Percentiles rank a stretch among this genome's conserved stretches.
Evolutionary conservation across 2,797 vertebrate genomes (phyloP).

Genomic region (Aselliscus stoliczkanus): DNA sequence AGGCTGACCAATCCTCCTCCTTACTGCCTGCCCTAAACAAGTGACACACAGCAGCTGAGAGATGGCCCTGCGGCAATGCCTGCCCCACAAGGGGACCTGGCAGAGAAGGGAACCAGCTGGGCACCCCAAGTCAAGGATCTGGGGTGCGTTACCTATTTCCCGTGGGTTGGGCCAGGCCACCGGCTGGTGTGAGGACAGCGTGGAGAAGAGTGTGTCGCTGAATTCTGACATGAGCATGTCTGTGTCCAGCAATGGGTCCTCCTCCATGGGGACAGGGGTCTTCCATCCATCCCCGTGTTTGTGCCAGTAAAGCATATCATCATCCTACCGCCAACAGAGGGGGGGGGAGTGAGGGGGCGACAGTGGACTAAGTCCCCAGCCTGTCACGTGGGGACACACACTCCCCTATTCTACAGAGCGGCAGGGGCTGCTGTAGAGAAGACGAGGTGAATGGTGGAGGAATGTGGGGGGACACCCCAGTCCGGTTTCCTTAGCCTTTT

Average conservation of each 20-base stretch:
- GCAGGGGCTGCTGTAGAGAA: background rate
- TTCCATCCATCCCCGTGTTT: conserved; percentile 83
- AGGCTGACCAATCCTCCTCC: background rate
- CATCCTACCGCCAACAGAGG: conserved; percentile 85
- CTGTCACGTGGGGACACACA: accelerated
- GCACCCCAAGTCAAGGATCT: background rate
- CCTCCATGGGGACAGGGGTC: conserved; percentile 94
- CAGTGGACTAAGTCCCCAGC: background rate
- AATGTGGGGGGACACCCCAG: too few species aligned
- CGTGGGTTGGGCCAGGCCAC: conserved; percentile 93
- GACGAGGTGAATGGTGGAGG: accelerated
- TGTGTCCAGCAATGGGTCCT: conserved; percentile 94
- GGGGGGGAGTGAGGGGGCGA: background rate
- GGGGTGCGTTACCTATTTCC: conserved; percentile 88
- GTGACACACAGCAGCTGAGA: background rate
- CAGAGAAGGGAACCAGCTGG: background rate
- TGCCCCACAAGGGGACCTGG: background rate
- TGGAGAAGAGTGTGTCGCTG: conserved; percentile 97
- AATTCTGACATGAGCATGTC: conserved; percentile 98
- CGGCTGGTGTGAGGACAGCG: conserved; percentile 92
- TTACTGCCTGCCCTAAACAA: background rate
- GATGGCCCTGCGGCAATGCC: background rate
- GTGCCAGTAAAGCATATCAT: conserved; percentile 86
- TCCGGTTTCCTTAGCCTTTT: background rate
- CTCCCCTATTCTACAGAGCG: background rate